These are phyloP conservation scores for Petrocephalus microphthalmus DNA, from an alignment of 2,113 vertebrate species.

Conservation along the genomic window DNA sequence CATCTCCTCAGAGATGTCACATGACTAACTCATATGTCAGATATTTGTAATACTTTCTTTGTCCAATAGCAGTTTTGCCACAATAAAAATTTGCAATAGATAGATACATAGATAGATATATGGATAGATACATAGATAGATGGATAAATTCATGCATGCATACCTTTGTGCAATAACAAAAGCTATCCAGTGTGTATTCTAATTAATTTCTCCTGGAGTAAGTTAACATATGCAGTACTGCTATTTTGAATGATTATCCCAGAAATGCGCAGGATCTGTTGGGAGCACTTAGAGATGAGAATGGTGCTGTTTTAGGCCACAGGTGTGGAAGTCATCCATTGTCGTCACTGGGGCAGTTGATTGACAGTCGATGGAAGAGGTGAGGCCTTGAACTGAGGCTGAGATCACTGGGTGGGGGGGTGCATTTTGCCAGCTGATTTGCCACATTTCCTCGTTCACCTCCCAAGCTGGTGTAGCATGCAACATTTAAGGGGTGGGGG, in stretches of 20 bases:
- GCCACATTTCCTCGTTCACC: background rate
- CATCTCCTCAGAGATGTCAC: background rate
- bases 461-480: background rate
- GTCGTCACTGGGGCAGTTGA: background rate
- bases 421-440: background rate
- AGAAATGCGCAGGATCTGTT: background rate
- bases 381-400: background rate
- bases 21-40: background rate
- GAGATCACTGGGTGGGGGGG: background rate
- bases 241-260: background rate
- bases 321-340: background rate
- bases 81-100: too few species aligned
- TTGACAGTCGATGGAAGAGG: background rate
- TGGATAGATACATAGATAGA: background rate
- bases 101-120: too few species aligned
- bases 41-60: background rate
- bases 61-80: background rate
- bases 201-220: background rate
- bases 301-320: background rate
- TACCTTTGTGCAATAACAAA: background rate
- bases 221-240: background rate
- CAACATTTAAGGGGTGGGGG: slow-evolving; percentile 14
- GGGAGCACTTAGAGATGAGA: background rate
- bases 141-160: background rate
- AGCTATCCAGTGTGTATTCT: background rate